Conservation (phyloP, 2,113 vertebrate species). For the Anoura caudifer region DNA sequence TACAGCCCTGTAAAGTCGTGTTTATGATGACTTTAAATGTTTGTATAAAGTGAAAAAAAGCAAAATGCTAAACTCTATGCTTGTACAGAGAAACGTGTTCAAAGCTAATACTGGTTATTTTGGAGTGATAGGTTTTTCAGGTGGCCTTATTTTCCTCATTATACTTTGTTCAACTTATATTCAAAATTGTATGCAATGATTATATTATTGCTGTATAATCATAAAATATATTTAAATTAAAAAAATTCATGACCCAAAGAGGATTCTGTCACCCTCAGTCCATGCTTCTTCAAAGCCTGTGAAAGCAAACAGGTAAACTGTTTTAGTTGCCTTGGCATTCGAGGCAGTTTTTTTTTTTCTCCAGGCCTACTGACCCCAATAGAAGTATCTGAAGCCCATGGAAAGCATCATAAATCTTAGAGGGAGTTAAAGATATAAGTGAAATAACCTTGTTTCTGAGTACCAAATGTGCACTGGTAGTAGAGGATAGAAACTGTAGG, state of each 20-base stretch:
- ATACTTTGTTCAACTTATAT: constrained; percentile 19
- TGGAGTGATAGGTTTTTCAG: background rate
- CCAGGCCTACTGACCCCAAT: background rate
- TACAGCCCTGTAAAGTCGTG: background rate
- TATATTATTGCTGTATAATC: background rate
- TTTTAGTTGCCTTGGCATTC: background rate
- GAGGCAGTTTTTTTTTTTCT: background rate
- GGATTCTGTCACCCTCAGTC: background rate
- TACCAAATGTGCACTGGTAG: background rate
- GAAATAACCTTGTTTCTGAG: background rate
- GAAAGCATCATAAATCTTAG: background rate
- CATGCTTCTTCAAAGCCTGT: background rate
- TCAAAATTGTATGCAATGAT: constrained; percentile 21
- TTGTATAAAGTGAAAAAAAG: background rate
- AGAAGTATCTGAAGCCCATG: background rate
- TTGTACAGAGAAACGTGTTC: background rate
- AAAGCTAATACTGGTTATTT: background rate
- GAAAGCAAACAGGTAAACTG: background rate
- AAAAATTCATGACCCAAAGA: background rate
- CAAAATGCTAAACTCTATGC: background rate
- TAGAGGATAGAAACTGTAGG: background rate
- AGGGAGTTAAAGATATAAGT: background rate
- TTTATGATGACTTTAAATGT: background rate
- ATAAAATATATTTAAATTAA: background rate
- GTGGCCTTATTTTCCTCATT: constrained; percentile 20